Evolutionary conservation across 2,113 vertebrate genomes (phyloP).

Genomic region (Rostratula benghalensis): DNA sequence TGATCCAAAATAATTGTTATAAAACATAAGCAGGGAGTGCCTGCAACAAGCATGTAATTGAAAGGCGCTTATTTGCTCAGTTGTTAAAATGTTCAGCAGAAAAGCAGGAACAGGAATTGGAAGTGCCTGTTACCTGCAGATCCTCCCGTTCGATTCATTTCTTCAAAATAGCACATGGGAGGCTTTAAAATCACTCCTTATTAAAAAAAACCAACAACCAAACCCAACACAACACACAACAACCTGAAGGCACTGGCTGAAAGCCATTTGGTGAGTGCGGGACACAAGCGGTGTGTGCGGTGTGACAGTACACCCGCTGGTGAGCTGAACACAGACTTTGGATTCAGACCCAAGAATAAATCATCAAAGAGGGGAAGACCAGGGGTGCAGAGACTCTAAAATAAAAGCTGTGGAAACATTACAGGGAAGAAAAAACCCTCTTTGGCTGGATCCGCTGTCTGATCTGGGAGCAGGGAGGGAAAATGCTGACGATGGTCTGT

Average conservation of each 20-base stretch:
- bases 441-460: neutral
- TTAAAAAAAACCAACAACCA: neutral
- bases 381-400: neutral
- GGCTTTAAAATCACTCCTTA: neutral
- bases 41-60: slow-evolving; percentile 31
- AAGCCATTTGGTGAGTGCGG: neutral
- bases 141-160: neutral
- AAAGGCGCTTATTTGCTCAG: slow-evolving; percentile 50
- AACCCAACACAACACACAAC: neutral
- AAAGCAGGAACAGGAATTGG: neutral
- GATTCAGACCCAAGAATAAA: neutral
- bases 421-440: neutral
- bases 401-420: neutral
- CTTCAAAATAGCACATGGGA: neutral
- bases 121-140: neutral
- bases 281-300: neutral
- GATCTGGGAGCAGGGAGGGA: neutral
- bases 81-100: neutral
- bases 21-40: slow-evolving; percentile 15
- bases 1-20: slow-evolving; percentile 15
- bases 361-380: neutral
- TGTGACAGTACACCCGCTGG: neutral
- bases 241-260: neutral
- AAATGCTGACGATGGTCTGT: neutral
- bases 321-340: neutral